Evolutionary conservation across 2,797 vertebrate species (phyloP), one percentile per base, ranked within the genome.

Genomic region (Dromococcyx pavoninus): DNA sequence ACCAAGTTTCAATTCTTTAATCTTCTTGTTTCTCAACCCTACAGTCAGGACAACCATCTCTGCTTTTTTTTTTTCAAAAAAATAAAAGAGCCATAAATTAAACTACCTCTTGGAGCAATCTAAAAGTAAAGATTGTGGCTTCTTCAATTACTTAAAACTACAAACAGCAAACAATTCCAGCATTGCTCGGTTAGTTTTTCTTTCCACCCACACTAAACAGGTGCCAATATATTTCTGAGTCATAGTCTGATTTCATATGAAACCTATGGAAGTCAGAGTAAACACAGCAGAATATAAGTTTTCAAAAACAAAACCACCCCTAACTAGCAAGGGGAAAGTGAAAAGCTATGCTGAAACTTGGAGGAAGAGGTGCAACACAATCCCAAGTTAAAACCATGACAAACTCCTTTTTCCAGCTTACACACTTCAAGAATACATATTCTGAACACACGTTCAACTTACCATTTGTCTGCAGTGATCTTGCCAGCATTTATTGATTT

Each of bases 381-480:
- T 39, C 27, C 7, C 50, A 62, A 43, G n/a, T 24, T 44, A 76
- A 87, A 90, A 88, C 12, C 51, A 27, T 9, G 13, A 60, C 48
- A 91, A 79, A 83, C 22, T 74, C 43, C 5, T 44, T 91, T 94
- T 60, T 78, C 43, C 70, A 82, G 60, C 85, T 66, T 86, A 86
- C 78, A 72, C 53, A 60, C 22, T 44, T 64, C 77, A 60, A 58
- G 51, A 30, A 67, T 50, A 67, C 3, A 3, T 32, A 89, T 51
- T 66, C 76, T 61, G 77, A 90, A 89, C 25, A 77, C 90, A 76
- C 28, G 44, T 43, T 46, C 56, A n/a, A 91, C 98, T 97, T 94
- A 98, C 98, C 98, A 98, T 98, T 96, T 98, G 98, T 97, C 98
- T 98, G 96, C 98, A 98, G 74, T 98, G 98, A 88, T 98, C 97